Evolutionary conservation across 1,140 invertebrate species (phyloP), one percentile per base, ranked within the genome.

Genomic region (Metaphire vulgaris): DNA sequence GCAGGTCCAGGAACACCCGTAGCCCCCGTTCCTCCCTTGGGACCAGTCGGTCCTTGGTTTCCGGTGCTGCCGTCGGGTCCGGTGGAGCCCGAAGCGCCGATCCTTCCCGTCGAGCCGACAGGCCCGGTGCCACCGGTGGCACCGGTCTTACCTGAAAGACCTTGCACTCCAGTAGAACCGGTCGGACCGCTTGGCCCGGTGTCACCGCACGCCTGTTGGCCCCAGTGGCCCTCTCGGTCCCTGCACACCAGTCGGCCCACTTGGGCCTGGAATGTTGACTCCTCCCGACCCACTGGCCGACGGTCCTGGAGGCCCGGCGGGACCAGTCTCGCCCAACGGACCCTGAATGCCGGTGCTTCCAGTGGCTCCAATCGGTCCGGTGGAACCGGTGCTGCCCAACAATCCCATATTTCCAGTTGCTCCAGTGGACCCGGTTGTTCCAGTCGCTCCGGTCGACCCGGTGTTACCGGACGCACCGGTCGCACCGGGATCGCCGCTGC

Each of bases 111-210:
- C 66, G 30, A 28, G 15, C 69, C 71, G 32, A 21, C 26, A 74
- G 29, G 33, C 30, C 75, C 75, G 64, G 75, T 28, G 16, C n/a
- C 33, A 33, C 74, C 90, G 87, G 83, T 93, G 91, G 0, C 92
- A 91, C 91, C 90, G 64, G 91, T 81, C 0, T 56, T 21, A 66
- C 71, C 74, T n/a, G 31, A 56, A 29, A 29, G 56, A 16, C 74
- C 74, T 33, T 67, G 56, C 14, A 28, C 33, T 67, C 74, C 74
- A 30, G 21, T 41, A n/a, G 29, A 29, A n/a, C 74, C 74, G 21
- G 65, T 30, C 2, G 41, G 33, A 6, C 72, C 72, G 26, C 21
- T 26, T 2, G 33, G 72, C 26, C 72, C 72, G 2, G 72, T 64
- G 14, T 33, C 1, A 30, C 74, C 74, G 2, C 16, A 32, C 29